A percentile compares a stretch with the other conserved stretches of the same genome.
These are phyloP conservation scores for Anthoscopus minutus DNA, from an alignment of 2,113 vertebrate genomes.

Conservation along the genomic window DNA sequence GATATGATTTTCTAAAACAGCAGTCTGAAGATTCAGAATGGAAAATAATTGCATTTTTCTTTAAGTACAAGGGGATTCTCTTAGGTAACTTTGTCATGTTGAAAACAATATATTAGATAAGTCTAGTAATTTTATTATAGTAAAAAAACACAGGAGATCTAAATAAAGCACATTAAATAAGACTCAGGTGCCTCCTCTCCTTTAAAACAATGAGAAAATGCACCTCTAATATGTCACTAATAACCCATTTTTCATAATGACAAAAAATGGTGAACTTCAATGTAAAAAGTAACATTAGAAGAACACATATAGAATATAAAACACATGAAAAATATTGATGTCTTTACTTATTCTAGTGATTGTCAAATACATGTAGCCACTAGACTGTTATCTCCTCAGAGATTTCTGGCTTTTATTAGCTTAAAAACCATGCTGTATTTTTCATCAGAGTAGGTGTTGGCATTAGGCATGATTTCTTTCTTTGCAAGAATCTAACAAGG, in stretches of 20 bases:
- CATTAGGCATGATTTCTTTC: not conserved
- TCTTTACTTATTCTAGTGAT: not conserved
- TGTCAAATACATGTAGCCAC: rapidly evolving
- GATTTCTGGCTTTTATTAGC: not conserved
- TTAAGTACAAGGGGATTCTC: conserved; percentile 79
- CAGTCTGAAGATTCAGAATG: conserved; percentile 91
- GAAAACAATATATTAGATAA: conserved; percentile 75
- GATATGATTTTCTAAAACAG: conserved; percentile 95
- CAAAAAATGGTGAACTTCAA: not conserved
- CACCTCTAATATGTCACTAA: not conserved
- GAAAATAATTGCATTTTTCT: conserved; percentile 95
- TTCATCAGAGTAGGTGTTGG: not conserved
- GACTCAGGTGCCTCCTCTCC: not conserved
- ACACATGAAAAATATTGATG: not conserved
- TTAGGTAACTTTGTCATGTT: conserved; percentile 82
- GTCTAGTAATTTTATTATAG: conserved; percentile 72
- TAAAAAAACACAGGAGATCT: conserved; percentile 28
- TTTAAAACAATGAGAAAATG: not conserved
- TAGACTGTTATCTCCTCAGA: not conserved
- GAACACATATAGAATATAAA: not conserved
- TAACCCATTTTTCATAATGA: not conserved
- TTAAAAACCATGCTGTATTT: not conserved
- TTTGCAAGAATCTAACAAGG: not conserved
- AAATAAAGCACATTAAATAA: not conserved
- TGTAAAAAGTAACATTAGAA: not conserved